These are phyloP conservation scores for Oopsacas minuta DNA, from an alignment of 37 sponge, comb jelly and placozoan genomes.

Conservation along the genomic window DNA sequence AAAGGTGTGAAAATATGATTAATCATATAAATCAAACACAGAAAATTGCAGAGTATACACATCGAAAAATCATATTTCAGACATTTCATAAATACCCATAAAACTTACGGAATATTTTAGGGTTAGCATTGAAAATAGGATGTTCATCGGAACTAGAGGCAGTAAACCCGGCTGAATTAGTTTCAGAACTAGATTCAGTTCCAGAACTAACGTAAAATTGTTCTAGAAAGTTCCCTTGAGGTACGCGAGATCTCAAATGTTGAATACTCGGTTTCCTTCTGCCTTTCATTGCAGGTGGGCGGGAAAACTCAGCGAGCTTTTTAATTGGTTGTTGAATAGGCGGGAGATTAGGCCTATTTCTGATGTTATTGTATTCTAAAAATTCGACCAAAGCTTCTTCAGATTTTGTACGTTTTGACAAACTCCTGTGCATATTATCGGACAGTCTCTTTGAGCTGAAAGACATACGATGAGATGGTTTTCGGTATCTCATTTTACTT, in stretches of 20 bases:
- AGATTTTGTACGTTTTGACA: not conserved
- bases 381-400: not conserved
- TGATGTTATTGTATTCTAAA: not conserved
- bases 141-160: not conserved
- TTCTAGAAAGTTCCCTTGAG: not conserved
- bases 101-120: not conserved
- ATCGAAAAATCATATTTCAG: too few relatives aligned
- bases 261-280: constrained; percentile 4
- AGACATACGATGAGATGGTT: not conserved
- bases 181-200: constrained; percentile 16
- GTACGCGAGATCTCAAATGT: not conserved
- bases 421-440: not conserved
- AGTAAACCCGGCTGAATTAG: not conserved
- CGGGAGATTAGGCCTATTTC: not conserved
- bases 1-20: too few relatives aligned
- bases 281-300: constrained; percentile 15
- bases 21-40: too few relatives aligned
- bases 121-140: not conserved
- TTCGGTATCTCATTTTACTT: constrained; percentile 1
- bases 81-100: too few relatives aligned
- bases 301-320: constrained; percentile 8
- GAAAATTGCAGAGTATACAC: too few relatives aligned
- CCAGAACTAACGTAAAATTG: not conserved
- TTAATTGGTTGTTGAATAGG: not conserved
- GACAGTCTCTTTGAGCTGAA: not conserved